These are phyloP conservation scores for Leptinotarsa texana DNA, from an alignment of 1,140 invertebrate species.

Conservation along the genomic window DNA sequence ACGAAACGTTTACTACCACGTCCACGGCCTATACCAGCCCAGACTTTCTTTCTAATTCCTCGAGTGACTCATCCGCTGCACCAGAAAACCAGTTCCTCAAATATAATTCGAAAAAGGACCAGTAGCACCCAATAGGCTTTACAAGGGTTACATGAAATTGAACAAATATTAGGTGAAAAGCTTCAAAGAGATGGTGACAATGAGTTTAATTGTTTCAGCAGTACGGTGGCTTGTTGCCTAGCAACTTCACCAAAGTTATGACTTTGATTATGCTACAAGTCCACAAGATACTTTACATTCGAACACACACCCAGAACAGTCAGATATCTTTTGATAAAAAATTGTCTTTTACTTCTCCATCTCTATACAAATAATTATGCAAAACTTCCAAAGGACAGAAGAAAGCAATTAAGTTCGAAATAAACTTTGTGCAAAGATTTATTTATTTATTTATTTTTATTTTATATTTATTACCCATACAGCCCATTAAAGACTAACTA, in stretches of 20 bases:
- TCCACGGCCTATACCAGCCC: too few species aligned
- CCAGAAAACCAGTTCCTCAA: neutral
- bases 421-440: too few species aligned
- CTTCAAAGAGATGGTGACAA: slow-evolving; percentile 9
- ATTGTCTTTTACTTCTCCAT: neutral
- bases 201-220: slow-evolving; percentile 29
- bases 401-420: too few species aligned
- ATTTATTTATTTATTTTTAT: too few species aligned
- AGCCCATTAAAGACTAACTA: too few species aligned
- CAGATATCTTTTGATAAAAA: neutral
- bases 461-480: too few species aligned
- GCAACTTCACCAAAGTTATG: slow-evolving; percentile 5
- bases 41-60: neutral
- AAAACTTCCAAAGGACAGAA: too few species aligned
- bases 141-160: slow-evolving; percentile 20
- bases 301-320: neutral
- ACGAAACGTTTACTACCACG: too few species aligned
- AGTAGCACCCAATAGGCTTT: neutral
- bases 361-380: too few species aligned
- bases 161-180: slow-evolving; percentile 10
- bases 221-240: slow-evolving; percentile 12
- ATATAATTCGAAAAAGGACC: neutral
- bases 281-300: slow-evolving; percentile 9
- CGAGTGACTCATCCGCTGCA: neutral
- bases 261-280: neutral